A percentile compares a stretch with the other conserved stretches of the same genome.
These are phyloP conservation scores for Caenorhabditis wallacei DNA, from an alignment of 2,888 invertebrate species.

Conservation along the genomic window DNA sequence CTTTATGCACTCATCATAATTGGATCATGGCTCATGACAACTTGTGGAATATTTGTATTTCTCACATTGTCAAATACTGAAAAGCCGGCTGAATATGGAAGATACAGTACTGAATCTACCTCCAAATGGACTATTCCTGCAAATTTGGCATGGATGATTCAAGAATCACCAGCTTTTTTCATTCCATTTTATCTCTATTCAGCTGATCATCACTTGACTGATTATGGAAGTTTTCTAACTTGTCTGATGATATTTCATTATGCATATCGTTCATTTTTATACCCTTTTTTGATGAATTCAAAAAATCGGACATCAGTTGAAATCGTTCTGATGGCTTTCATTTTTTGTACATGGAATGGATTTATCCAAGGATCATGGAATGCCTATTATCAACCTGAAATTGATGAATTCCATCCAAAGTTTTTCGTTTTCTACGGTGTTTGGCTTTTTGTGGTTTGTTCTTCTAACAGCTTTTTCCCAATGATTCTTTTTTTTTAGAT, in stretches of 20 bases:
- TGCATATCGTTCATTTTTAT: slow-evolving; percentile 84
- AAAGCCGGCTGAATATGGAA: slow-evolving; percentile 24
- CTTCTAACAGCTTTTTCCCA: too few species aligned
- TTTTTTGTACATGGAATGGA: slow-evolving; percentile 85
- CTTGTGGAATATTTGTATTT: slow-evolving; percentile 39
- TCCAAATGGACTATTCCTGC: slow-evolving; percentile 61
- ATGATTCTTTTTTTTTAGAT: too few species aligned
- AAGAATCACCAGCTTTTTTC: slow-evolving; percentile 77
- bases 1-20: slow-evolving; percentile 18
- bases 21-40: slow-evolving; percentile 45
- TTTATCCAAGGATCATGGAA: slow-evolving; percentile 84
- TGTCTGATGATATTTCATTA: slow-evolving; percentile 84
- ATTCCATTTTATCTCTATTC: slow-evolving; percentile 69
- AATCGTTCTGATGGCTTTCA: slow-evolving; percentile 84
- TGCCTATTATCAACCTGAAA: slow-evolving; percentile 39
- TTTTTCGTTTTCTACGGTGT: slow-evolving; percentile 27
- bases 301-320: slow-evolving; percentile 84
- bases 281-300: slow-evolving; percentile 81
- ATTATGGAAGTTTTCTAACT: slow-evolving; percentile 77
- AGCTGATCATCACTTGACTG: slow-evolving; percentile 10
- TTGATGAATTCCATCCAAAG: slow-evolving; percentile 16
- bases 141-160: slow-evolving; percentile 76
- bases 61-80: slow-evolving; percentile 31
- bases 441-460: slow-evolving; percentile 32
- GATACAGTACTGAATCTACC: too few species aligned